phyloP scores from a whole-genome alignment of 2,888 invertebrate species.

The Perizoma flavofasciatum region DNA sequence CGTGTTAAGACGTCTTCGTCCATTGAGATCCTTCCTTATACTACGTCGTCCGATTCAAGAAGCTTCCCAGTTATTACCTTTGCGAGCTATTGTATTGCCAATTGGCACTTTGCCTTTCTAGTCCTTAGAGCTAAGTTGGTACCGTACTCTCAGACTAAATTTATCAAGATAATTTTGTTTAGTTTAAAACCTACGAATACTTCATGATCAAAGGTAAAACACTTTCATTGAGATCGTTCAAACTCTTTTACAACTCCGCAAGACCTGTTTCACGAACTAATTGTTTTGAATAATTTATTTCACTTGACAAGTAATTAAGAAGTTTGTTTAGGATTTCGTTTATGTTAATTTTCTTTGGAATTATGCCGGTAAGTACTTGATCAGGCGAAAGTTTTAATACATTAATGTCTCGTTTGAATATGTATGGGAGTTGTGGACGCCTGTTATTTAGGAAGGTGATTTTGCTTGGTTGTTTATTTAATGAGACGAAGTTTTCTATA shows the following conservation, averaged over 20 bases:
- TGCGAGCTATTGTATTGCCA: no score
- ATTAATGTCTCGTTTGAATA: constrained; percentile 57
- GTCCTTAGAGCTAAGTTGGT: no score
- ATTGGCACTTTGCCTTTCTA: no score
- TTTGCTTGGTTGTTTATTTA: constrained; percentile 31
- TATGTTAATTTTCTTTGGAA: constrained; percentile 59
- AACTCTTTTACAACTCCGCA: constrained; percentile 23
- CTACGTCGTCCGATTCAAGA: no score
- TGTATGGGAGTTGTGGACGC: constrained; percentile 49
- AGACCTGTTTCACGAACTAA: constrained; percentile 57
- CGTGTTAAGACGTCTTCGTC: no score
- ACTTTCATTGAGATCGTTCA: constrained; percentile 5
- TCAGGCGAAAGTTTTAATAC: constrained; percentile 61
- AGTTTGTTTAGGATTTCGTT: constrained; percentile 64
- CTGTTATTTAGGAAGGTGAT: constrained; percentile 31
- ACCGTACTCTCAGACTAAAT: no score
- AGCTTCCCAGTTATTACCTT: no score
- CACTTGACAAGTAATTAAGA: constrained; percentile 68
- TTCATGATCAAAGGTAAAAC: constrained; percentile 13
- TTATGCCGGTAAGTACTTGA: constrained; percentile 61
- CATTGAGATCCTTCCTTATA: no score
- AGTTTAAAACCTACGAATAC: no score
- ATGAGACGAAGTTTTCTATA: constrained; percentile 19
- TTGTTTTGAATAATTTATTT: constrained; percentile 74
- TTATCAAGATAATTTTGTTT: no score